A percentile compares a stretch with the other conserved stretches of the same genome.
phyloP scores from a whole-genome alignment of 2,113 vertebrate genomes.

The Oreochromis niloticus region DNA sequence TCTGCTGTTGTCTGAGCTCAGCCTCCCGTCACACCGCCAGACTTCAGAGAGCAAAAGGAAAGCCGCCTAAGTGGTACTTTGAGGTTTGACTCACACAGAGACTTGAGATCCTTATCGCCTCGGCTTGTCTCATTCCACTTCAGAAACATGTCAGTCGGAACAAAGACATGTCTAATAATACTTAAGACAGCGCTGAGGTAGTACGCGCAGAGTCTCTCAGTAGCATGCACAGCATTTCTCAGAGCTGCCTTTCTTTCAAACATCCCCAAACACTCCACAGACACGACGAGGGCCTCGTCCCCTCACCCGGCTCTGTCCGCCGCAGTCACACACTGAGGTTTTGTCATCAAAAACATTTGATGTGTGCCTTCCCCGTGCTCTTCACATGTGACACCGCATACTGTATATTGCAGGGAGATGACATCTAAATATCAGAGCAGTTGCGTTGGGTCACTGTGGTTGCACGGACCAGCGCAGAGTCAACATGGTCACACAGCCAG shows the following conservation, averaged over 20 bases:
- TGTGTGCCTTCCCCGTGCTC: slow-evolving; percentile 2
- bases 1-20: slow-evolving; percentile 12
- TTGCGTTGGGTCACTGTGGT: slow-evolving; percentile 14
- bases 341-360: slow-evolving; percentile 27
- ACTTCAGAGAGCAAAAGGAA: slow-evolving; percentile 50
- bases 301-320: not conserved
- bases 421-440: slow-evolving; percentile 33
- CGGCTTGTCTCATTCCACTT: slow-evolving; percentile 56
- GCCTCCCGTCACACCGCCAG: slow-evolving; percentile 8
- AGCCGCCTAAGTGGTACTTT: slow-evolving; percentile 63
- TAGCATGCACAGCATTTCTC: slow-evolving; percentile 13
- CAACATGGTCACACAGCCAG: slow-evolving; percentile 21
- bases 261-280: slow-evolving; percentile 11
- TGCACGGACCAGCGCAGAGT: slow-evolving; percentile 4
- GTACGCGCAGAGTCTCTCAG: not conserved
- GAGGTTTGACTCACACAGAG: slow-evolving; percentile 64
- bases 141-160: slow-evolving; percentile 50
- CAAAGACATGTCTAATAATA: slow-evolving; percentile 68
- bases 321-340: slow-evolving; percentile 6
- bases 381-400: slow-evolving; percentile 10
- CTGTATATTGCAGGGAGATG: slow-evolving; percentile 11
- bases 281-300: not conserved
- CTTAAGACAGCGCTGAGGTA: slow-evolving; percentile 36
- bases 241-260: slow-evolving; percentile 25
- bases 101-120: slow-evolving; percentile 59